Percentiles rank a stretch among this genome's conserved stretches.
Evolutionary conservation across 64 coral and sea anemone species (phyloP).

Genomic region (Acropora tenuis): DNA sequence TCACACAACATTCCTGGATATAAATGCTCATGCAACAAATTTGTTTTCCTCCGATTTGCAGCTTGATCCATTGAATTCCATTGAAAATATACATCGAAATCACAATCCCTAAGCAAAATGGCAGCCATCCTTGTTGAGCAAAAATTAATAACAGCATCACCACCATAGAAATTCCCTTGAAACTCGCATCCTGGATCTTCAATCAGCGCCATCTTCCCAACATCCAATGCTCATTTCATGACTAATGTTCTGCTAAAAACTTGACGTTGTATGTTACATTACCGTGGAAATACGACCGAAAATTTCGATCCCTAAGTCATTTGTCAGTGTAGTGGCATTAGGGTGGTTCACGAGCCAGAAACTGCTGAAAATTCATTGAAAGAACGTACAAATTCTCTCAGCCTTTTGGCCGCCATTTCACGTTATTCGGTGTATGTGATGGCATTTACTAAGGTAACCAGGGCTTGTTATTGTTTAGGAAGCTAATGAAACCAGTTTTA

Average conservation of each 20-base stretch:
- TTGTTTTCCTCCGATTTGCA: constrained; percentile 7
- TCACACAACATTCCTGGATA: constrained; percentile 2
- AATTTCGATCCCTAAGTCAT: constrained; percentile 29
- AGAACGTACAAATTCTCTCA: constrained; percentile 26
- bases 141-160: constrained; percentile 8
- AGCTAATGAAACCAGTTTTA: constrained; percentile 14
- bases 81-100: constrained; percentile 34
- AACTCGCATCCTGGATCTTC: constrained; percentile 11
- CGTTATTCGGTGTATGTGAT: not conserved
- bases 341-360: constrained; percentile 9
- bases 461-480: constrained; percentile 11
- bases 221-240: constrained; percentile 36
- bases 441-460: constrained; percentile 27
- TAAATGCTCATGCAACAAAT: constrained; percentile 36
- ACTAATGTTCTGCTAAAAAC: not conserved
- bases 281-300: constrained; percentile 23
- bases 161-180: constrained; percentile 33
- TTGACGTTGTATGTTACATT: too few species aligned
- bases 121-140: constrained; percentile 32
- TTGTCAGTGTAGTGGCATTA: constrained; percentile 33
- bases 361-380: constrained; percentile 13
- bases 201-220: constrained; percentile 10
- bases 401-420: constrained; percentile 14
- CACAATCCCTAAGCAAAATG: constrained; percentile 9
- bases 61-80: constrained; percentile 11